Percentiles rank a stretch among this genome's conserved stretches.
These are phyloP conservation scores for Apodemus agrarius DNA, from an alignment of 2,797 vertebrate species.

Conservation along the genomic window DNA sequence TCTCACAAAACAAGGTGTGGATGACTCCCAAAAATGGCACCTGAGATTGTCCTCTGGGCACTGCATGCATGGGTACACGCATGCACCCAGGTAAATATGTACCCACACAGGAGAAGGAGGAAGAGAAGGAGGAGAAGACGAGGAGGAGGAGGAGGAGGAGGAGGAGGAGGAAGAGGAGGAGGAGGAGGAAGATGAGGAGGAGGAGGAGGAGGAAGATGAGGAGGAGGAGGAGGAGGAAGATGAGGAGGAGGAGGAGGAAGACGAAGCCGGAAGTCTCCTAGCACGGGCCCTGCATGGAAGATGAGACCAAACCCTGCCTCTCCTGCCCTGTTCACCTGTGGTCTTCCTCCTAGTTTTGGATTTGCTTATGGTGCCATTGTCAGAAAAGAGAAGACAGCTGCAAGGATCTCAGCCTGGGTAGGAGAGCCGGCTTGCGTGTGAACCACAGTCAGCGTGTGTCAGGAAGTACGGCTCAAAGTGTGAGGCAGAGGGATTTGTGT, in stretches of 20 bases:
- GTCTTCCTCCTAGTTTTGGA: not conserved
- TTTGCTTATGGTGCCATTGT: not conserved
- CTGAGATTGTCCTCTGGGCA: not conserved
- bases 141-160: no score
- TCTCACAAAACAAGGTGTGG: not conserved
- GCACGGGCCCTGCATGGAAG: not conserved
- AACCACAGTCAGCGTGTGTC: not conserved
- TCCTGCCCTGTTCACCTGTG: not conserved
- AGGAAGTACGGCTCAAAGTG: not conserved
- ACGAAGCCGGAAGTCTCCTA: slow-evolving; percentile 1
- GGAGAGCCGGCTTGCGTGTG: not conserved
- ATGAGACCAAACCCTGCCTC: not conserved
- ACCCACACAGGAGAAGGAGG: not conserved
- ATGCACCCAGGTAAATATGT: not conserved
- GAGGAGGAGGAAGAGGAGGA: fast-evolving
- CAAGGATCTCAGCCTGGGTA: not conserved
- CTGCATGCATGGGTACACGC: not conserved
- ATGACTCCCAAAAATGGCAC: not conserved
- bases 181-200: no score
- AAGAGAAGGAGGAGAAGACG: not conserved
- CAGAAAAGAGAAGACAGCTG: not conserved
- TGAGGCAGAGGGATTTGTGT: not conserved
- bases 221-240: not conserved
- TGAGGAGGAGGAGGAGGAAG: fast-evolving
- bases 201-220: no score